A percentile compares a stretch with the other conserved stretches of the same genome.
phyloP scores from a whole-genome alignment of 2,888 invertebrate species.

The Andrena dorsata region DNA sequence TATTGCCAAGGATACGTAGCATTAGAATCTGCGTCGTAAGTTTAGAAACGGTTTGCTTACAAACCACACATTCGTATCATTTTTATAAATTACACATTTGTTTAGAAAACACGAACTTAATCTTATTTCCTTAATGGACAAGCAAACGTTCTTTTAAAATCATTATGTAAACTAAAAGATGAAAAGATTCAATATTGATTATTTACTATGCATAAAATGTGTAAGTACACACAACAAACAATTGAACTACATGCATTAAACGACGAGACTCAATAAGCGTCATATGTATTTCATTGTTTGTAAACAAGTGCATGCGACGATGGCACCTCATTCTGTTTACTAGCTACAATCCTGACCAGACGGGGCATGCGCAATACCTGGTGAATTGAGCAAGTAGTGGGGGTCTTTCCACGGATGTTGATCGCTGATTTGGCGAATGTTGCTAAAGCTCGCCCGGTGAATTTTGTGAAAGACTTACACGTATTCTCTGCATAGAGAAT shows the following conservation, averaged over 20 bases:
- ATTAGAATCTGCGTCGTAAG: no score
- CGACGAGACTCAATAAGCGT: slow-evolving; percentile 5
- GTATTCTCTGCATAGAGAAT: slow-evolving; percentile 17
- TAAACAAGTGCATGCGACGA: slow-evolving; percentile 59
- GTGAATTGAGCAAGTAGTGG: slow-evolving; percentile 81
- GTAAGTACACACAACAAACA: not conserved
- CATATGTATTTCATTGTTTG: slow-evolving; percentile 27
- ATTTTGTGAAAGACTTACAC: slow-evolving; percentile 31
- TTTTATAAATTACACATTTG: no score
- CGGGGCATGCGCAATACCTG: slow-evolving; percentile 74
- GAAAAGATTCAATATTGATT: no score
- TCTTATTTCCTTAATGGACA: no score
- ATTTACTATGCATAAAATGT: no score
- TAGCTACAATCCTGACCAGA: slow-evolving; percentile 64
- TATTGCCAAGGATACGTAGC: no score
- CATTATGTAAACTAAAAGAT: no score
- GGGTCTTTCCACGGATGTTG: slow-evolving; percentile 76
- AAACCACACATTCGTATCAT: no score
- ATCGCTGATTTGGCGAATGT: slow-evolving; percentile 73
- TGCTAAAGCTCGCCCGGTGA: slow-evolving; percentile 65
- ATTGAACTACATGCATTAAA: not conserved
- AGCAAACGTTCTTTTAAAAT: no score
- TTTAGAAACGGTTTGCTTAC: no score
- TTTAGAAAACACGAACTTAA: no score
- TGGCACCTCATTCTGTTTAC: slow-evolving; percentile 43